Evolutionary conservation across 2,113 vertebrate genomes (phyloP).

Genomic region (Ameiurus melas): DNA sequence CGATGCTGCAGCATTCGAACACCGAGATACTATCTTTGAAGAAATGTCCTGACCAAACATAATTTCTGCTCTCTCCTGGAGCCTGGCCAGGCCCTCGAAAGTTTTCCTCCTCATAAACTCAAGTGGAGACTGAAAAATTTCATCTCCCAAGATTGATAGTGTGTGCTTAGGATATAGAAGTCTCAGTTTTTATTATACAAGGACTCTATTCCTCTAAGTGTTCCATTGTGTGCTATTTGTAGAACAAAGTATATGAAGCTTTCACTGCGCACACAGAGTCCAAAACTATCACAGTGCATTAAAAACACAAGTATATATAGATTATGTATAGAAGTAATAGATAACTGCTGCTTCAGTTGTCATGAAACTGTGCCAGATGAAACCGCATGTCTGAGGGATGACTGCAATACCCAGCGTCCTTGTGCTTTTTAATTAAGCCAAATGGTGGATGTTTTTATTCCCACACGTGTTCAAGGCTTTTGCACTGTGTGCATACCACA

Average conservation of each 20-base stretch:
- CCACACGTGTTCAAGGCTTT: slow-evolving; percentile 76
- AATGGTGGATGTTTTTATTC: slow-evolving; percentile 62
- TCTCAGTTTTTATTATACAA: slow-evolving; percentile 59
- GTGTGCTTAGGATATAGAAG: slow-evolving; percentile 60
- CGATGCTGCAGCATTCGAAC: slow-evolving; percentile 62
- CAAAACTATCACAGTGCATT: slow-evolving; percentile 51
- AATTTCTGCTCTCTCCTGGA: slow-evolving; percentile 65
- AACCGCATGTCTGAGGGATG: slow-evolving; percentile 35
- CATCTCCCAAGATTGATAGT: slow-evolving; percentile 59
- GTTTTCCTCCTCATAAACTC: slow-evolving; percentile 63
- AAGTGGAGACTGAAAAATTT: slow-evolving; percentile 63
- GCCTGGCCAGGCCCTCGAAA: slow-evolving; percentile 60
- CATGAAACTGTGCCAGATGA: slow-evolving; percentile 27
- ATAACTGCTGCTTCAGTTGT: slow-evolving; percentile 19
- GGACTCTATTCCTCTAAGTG: slow-evolving; percentile 53
- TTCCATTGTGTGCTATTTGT: slow-evolving; percentile 57
- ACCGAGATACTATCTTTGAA: slow-evolving; percentile 75
- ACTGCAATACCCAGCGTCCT: slow-evolving; percentile 16
- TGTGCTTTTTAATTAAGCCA: slow-evolving; percentile 43
- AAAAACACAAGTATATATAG: slow-evolving; percentile 47
- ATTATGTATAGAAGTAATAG: slow-evolving; percentile 50
- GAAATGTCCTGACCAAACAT: slow-evolving; percentile 69
- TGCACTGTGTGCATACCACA: slow-evolving; percentile 71
- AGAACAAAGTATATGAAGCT: slow-evolving; percentile 45
- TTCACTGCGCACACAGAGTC: slow-evolving; percentile 26